Conservation (phyloP, 2,797 vertebrate species). For the Champsocephalus esox region DNA sequence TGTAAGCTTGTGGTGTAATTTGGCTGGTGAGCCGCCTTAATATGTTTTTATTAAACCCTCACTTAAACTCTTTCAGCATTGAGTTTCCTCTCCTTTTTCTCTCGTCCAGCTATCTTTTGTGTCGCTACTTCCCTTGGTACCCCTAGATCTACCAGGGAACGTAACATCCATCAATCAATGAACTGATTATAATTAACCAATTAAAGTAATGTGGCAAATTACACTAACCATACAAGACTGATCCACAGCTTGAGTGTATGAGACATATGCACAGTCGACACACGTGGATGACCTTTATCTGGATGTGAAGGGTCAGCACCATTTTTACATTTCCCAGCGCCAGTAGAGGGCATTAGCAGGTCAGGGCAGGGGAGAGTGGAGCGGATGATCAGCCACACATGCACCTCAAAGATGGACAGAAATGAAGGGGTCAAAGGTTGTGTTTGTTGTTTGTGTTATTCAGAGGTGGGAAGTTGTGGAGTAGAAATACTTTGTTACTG, state of each 20-base stretch:
- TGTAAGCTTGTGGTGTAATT: too few species aligned
- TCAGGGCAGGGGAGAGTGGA: conserved; percentile 35
- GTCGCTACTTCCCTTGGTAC: too few species aligned
- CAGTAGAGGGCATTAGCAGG: conserved; percentile 55
- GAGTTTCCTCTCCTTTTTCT: too few species aligned
- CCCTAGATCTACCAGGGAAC: too few species aligned
- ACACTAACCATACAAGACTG: conserved; percentile 10
- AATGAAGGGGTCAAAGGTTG: conserved; percentile 6
- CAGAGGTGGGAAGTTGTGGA: too few species aligned
- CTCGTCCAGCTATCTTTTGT: too few species aligned
- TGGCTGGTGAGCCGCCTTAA: too few species aligned
- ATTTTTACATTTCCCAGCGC: conserved; percentile 33
- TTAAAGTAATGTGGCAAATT: conserved; percentile 20
- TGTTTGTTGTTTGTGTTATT: not conserved
- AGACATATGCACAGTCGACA: not conserved
- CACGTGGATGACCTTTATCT: conserved; percentile 1
- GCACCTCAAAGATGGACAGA: conserved; percentile 4
- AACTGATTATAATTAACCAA: conserved; percentile 36
- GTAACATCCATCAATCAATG: conserved; percentile 20
- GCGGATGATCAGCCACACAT: conserved; percentile 15
- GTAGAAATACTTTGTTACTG: too few species aligned
- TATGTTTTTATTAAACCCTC: too few species aligned
- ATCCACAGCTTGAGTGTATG: conserved; percentile 9
- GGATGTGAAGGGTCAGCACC: conserved; percentile 29
- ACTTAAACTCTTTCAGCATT: too few species aligned